These are phyloP conservation scores for Cerastis rubricosa DNA, from an alignment of 2,888 invertebrate genomes.

Conservation along the genomic window DNA sequence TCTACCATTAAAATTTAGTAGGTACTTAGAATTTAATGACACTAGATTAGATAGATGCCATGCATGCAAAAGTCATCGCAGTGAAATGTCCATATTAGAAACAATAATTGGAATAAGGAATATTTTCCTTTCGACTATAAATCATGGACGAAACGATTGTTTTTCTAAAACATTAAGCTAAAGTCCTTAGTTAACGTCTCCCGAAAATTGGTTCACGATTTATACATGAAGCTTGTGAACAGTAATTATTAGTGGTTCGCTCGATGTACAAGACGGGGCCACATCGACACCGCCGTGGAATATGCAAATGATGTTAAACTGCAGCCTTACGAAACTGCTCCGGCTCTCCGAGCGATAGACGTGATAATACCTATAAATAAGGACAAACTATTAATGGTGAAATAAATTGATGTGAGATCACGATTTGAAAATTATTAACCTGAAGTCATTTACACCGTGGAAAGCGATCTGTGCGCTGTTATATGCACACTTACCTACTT, in stretches of 20 bases:
- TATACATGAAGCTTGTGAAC: constrained; percentile 61
- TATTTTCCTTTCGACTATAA: background rate
- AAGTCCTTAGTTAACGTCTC: constrained; percentile 26
- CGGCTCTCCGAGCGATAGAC: constrained; percentile 79
- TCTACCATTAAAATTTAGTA: background rate
- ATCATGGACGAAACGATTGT: background rate
- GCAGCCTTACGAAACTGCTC: constrained; percentile 83
- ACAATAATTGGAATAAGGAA: background rate
- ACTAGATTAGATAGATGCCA: constrained; percentile 2
- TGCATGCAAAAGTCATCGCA: background rate
- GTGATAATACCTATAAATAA: constrained; percentile 88
- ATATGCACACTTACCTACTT: constrained; percentile 53
- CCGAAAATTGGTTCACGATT: constrained; percentile 47
- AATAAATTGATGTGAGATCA: constrained; percentile 88
- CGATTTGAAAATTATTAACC: constrained; percentile 85
- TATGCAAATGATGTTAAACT: constrained; percentile 88
- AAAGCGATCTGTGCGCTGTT: constrained; percentile 71
- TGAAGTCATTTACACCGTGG: constrained; percentile 81
- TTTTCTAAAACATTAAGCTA: constrained; percentile 24
- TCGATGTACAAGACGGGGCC: constrained; percentile 71
- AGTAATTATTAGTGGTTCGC: constrained; percentile 72
- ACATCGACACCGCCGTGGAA: constrained; percentile 81
- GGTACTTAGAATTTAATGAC: constrained; percentile 14
- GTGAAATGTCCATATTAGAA: background rate
- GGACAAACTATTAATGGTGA: constrained; percentile 86